phyloP scores from a whole-genome alignment of 2,888 invertebrate genomes.

The Tuta absoluta region DNA sequence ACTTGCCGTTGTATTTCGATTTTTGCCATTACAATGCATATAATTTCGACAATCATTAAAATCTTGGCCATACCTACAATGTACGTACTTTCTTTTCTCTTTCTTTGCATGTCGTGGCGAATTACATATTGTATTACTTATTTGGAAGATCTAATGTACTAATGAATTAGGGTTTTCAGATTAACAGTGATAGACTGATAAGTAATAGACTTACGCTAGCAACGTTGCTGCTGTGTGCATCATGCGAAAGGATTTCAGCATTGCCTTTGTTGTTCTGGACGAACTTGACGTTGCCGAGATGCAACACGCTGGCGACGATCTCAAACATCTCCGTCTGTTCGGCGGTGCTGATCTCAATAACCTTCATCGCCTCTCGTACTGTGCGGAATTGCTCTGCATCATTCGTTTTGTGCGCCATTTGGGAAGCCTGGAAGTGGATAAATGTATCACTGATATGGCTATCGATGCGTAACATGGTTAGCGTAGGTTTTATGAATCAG shows the following conservation, averaged over 20 bases:
- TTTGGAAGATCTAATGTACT: no score
- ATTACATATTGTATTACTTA: no score
- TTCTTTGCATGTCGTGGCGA: no score
- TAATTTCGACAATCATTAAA: no score
- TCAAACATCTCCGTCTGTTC: conserved; percentile 89
- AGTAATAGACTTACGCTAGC: conserved; percentile 82
- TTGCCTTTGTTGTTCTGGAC: conserved; percentile 85
- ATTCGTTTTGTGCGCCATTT: conserved; percentile 57
- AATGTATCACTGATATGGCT: neutral
- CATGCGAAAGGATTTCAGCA: conserved; percentile 85
- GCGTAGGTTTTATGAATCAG: neutral
- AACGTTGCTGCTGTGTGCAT: conserved; percentile 79
- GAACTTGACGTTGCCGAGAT: conserved; percentile 93
- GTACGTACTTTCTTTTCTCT: no score
- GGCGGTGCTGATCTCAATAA: conserved; percentile 86
- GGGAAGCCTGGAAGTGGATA: conserved; percentile 46
- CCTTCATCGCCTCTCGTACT: conserved; percentile 87
- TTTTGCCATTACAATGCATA: no score
- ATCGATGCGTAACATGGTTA: neutral
- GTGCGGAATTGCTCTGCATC: conserved; percentile 86
- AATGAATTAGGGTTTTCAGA: no score
- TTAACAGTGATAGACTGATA: no score
- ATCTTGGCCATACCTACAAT: no score
- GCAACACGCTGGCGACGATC: conserved; percentile 91
- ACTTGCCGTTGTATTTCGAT: no score